phyloP scores from a whole-genome alignment of 2,113 vertebrate genomes.

The Austrofundulus limnaeus region DNA sequence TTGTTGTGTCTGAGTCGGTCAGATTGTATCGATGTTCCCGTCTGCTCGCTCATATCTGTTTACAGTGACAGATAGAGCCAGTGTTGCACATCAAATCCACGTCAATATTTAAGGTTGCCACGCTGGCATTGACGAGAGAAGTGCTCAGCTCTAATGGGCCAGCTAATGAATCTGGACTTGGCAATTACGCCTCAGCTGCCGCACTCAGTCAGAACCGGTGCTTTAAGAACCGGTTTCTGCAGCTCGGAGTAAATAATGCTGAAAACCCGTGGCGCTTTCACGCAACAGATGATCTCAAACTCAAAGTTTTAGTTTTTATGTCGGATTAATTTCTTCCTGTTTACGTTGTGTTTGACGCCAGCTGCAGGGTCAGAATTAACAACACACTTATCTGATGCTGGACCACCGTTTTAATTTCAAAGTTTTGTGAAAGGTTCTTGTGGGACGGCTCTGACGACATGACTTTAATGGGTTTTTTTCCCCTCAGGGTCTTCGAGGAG shows the following conservation, averaged over 20 bases:
- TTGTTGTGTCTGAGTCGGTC: slow-evolving; percentile 22
- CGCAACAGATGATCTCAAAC: background rate
- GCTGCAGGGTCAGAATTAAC: slow-evolving; percentile 10
- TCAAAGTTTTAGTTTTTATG: background rate
- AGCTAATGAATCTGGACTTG: slow-evolving; percentile 50
- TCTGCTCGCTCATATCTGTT: slow-evolving; percentile 34
- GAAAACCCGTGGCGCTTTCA: background rate
- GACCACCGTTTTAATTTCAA: slow-evolving; percentile 5
- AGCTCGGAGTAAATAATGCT: slow-evolving; percentile 2
- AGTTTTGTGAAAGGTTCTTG: background rate
- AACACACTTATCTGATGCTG: background rate
- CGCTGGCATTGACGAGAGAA: slow-evolving; percentile 38
- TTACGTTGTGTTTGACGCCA: slow-evolving; percentile 8
- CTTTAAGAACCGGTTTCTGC: slow-evolving; percentile 26
- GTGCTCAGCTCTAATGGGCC: slow-evolving; percentile 42
- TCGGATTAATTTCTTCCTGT: background rate
- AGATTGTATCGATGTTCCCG: slow-evolving; percentile 26
- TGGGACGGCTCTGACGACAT: slow-evolving; percentile 16
- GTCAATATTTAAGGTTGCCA: slow-evolving; percentile 50
- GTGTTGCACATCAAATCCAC: slow-evolving; percentile 25
- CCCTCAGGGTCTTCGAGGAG: slow-evolving; percentile 90
- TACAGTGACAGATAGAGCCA: slow-evolving; percentile 50
- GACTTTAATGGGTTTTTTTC: slow-evolving; percentile 28
- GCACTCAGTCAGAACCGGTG: slow-evolving; percentile 37
- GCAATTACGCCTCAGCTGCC: slow-evolving; percentile 43